phyloP scores from a whole-genome alignment of 2,113 vertebrate species.

The Greenwoodochromis staneri region DNA sequence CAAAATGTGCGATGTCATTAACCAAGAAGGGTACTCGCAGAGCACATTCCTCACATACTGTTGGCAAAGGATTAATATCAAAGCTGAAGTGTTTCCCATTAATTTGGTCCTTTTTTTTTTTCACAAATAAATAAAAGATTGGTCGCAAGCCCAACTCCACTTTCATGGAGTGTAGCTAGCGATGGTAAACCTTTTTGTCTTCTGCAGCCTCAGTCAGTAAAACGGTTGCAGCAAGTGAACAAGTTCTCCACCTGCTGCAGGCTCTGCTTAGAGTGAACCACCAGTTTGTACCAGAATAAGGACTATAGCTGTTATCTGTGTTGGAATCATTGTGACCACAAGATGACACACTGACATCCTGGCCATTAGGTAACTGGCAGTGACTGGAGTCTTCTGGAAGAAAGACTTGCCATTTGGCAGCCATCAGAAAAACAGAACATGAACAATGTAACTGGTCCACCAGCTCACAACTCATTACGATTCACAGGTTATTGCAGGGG shows the following conservation, averaged over 20 bases:
- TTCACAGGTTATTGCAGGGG: neutral
- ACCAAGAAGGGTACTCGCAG: accelerated
- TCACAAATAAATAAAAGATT: neutral
- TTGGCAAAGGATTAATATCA: neutral
- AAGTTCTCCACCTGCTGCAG: neutral
- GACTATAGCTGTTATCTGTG: neutral
- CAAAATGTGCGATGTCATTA: neutral
- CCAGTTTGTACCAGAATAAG: neutral
- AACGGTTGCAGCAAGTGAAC: neutral
- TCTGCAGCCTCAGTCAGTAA: accelerated
- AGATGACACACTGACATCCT: neutral
- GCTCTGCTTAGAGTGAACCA: neutral
- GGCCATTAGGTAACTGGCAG: no score
- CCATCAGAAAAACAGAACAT: neutral
- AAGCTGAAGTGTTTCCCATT: neutral
- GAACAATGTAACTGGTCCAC: neutral
- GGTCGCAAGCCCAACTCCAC: neutral
- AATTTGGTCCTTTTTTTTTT: neutral
- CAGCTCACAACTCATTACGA: neutral
- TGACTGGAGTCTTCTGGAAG: neutral
- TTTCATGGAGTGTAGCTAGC: neutral
- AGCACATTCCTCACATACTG: neutral
- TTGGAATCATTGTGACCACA: neutral
- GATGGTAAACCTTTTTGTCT: neutral
- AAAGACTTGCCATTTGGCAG: neutral